Conservation (phyloP, 1,140 invertebrate species). For the Papilio machaon region DNA sequence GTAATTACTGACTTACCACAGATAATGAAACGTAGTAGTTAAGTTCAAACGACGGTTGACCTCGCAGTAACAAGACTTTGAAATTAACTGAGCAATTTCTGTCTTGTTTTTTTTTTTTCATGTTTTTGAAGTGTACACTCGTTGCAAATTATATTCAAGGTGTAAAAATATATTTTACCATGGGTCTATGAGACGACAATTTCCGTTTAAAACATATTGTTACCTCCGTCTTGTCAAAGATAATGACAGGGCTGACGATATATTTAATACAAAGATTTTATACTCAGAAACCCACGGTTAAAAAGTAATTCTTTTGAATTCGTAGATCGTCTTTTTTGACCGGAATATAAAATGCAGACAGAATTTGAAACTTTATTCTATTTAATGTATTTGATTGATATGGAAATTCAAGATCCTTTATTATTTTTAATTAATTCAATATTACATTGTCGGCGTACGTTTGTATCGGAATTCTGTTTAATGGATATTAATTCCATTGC, state of each 20-base stretch:
- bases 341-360: too few species aligned
- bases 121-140: not conserved
- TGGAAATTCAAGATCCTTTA: not conserved
- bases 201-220: too few species aligned
- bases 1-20: conserved; percentile 29
- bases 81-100: conserved; percentile 17
- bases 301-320: too few species aligned
- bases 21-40: conserved; percentile 27
- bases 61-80: conserved; percentile 1
- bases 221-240: too few species aligned
- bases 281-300: too few species aligned
- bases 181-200: too few species aligned
- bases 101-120: not conserved
- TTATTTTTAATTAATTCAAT: not conserved
- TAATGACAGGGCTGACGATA: too few species aligned
- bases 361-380: not conserved
- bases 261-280: too few species aligned
- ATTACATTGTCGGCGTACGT: not conserved
- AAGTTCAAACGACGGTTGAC: conserved; percentile 22
- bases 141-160: not conserved
- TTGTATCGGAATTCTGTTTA: conserved; percentile 11
- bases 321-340: too few species aligned
- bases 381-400: not conserved
- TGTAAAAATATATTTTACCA: not conserved
- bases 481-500: conserved; percentile 25